Conservation (phyloP, 2,113 vertebrate genomes). For the Dromas ardeola region DNA sequence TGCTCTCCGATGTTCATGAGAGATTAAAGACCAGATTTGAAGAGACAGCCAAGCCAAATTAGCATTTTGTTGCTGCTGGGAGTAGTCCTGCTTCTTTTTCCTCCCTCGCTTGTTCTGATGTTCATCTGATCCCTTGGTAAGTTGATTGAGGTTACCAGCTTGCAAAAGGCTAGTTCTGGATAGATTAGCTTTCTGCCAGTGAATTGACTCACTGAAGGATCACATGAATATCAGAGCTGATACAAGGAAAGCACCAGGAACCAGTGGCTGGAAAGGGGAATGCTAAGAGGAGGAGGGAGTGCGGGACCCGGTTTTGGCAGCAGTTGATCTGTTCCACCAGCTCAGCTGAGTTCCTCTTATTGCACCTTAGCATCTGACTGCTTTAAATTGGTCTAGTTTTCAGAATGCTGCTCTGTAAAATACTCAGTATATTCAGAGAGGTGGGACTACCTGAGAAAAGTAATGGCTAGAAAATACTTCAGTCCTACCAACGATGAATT, state of each 20-base stretch:
- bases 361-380: neutral
- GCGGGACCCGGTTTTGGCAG: neutral
- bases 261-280: neutral
- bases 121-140: neutral
- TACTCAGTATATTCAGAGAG: neutral
- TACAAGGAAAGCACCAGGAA: neutral
- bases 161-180: neutral
- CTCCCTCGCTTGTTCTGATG: neutral
- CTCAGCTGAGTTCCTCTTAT: neutral
- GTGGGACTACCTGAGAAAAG: neutral
- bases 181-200: neutral
- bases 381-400: neutral
- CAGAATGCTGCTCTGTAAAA: neutral
- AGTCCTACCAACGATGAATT: neutral
- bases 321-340: neutral
- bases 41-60: neutral
- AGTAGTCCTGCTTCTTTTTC: neutral
- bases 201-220: neutral
- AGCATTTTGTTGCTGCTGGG: neutral
- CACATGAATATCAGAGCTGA: neutral
- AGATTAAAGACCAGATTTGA: neutral
- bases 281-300: neutral
- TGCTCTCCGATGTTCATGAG: neutral
- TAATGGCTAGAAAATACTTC: neutral
- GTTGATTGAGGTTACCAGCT: neutral